phyloP scores from a whole-genome alignment of 2,113 vertebrate genomes.

The Scomber japonicus region DNA sequence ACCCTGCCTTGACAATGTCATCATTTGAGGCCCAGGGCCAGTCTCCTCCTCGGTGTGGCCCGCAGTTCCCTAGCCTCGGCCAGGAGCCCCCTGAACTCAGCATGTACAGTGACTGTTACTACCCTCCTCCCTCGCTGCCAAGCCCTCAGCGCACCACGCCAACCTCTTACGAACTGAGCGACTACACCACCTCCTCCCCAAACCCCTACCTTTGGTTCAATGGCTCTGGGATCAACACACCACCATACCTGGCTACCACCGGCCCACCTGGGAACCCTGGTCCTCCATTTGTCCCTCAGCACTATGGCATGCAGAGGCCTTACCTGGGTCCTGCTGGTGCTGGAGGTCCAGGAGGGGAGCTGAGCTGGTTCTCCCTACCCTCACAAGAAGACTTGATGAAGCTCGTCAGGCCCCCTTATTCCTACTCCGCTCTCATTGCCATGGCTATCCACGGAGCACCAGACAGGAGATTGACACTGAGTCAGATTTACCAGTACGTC shows the following conservation, averaged over 20 bases:
- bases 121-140: slow-evolving; percentile 92
- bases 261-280: slow-evolving; percentile 85
- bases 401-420: slow-evolving; percentile 96
- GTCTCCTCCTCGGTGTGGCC: slow-evolving; percentile 94
- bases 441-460: slow-evolving; percentile 98
- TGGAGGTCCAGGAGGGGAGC: slow-evolving; percentile 88
- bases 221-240: slow-evolving; percentile 90
- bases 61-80: slow-evolving; percentile 95
- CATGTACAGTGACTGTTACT: slow-evolving; percentile 96
- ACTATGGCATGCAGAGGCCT: slow-evolving; percentile 94
- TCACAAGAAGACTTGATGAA: slow-evolving; percentile 99
- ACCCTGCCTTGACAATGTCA: slow-evolving; percentile 87
- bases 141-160: slow-evolving; percentile 92
- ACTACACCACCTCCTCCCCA: slow-evolving; percentile 87
- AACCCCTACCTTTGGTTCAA: slow-evolving; percentile 98
- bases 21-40: slow-evolving; percentile 91
- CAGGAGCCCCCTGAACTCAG: slow-evolving; percentile 97
- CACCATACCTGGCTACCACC: slow-evolving; percentile 85
- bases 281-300: slow-evolving; percentile 92
- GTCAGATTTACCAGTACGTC: slow-evolving; percentile 99
- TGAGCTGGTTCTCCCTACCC: slow-evolving; percentile 96
- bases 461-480: slow-evolving; percentile 94
- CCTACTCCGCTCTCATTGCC: slow-evolving; percentile 98
- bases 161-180: slow-evolving; percentile 90
- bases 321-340: slow-evolving; percentile 88